Conservation (phyloP, 1,140 invertebrate species). For the Caenorhabditis brenneri region DNA sequence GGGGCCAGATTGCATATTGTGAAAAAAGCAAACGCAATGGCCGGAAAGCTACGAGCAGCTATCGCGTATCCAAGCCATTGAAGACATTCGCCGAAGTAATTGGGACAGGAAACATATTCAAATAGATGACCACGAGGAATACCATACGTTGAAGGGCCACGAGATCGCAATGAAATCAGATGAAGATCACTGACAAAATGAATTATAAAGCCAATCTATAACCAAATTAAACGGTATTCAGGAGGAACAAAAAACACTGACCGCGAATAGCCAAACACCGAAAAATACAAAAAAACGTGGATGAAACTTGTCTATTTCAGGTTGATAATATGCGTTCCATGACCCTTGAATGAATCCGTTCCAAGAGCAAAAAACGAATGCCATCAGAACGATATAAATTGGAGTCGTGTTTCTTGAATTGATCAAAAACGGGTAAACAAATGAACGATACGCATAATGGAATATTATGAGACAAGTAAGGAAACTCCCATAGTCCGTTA, state of each 20-base stretch:
- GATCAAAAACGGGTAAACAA: constrained; percentile 74
- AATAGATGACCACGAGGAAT: constrained; percentile 74
- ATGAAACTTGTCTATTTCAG: constrained; percentile 59
- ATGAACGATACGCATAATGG: constrained; percentile 67
- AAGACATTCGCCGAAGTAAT: constrained; percentile 77
- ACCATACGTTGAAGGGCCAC: constrained; percentile 72
- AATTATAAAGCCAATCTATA: constrained; percentile 73
- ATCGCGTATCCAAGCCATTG: constrained; percentile 76
- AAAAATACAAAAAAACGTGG: neutral
- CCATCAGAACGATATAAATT: constrained; percentile 72
- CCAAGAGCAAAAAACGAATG: constrained; percentile 73
- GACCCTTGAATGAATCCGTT: constrained; percentile 75
- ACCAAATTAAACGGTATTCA: constrained; percentile 68
- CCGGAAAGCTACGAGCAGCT: constrained; percentile 72
- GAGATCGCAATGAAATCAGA: constrained; percentile 65
- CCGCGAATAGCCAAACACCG: neutral
- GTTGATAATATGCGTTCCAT: constrained; percentile 71
- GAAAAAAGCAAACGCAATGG: constrained; percentile 74
- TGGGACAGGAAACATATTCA: constrained; percentile 75
- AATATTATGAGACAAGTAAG: constrained; percentile 58
- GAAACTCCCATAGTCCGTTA: neutral
- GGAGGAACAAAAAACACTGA: constrained; percentile 34
- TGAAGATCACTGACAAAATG: constrained; percentile 75
- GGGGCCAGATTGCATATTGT: constrained; percentile 73
- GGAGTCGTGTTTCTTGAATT: constrained; percentile 73